Evolutionary conservation across 2,113 vertebrate species (phyloP), one percentile per base, ranked within the genome.

Genomic region (Capra hircus): DNA sequence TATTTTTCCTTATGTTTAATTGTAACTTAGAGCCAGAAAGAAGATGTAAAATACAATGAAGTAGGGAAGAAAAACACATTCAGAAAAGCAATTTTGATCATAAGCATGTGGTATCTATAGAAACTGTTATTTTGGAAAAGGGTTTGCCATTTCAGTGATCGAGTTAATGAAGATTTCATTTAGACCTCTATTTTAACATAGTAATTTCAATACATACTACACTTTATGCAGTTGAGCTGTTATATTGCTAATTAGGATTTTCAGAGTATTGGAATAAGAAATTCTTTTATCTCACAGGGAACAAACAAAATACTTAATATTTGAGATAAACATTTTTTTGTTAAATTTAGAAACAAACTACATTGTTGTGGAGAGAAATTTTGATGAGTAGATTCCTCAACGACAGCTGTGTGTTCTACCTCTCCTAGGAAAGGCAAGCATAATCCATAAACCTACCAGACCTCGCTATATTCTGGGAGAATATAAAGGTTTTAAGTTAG

Each of bases 1-100:
- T 84, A 59, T 82, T 60, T 98, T 94, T 60, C 60, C 25, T 96
- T 90, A 93, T 77, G 64, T 87, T 97, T 96, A 98, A 97, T 97
- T 93, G 67, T 88, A 97, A 98, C 10, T 95, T 96, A 74, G 3
- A 84, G 50, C 25, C 19, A 95, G 83, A 87, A 91, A 96, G 45
- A 93, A 95, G 21, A 96, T 81, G 4, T 85, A 88, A 94, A 97
- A 94, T 90, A 88, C 23, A 97, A 93, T 95, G 64, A 74, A 59
- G 5, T 28, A 11, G 19, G 17, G 6, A 14, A 85, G 36, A 59
- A 84, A 91, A 91, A 78, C n/a, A 90, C 59, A 95, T 90, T 98
- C 74, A 74, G 43, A 95, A 94, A 80, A 86, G 78, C 23, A 84
- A 67, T 96, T 98, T 91, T 95, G 85, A 95, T 96, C 71, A 90